A percentile compares a stretch with the other conserved stretches of the same genome.
Conservation (phyloP, 2,113 vertebrate species). For the Nettapus auritus region DNA sequence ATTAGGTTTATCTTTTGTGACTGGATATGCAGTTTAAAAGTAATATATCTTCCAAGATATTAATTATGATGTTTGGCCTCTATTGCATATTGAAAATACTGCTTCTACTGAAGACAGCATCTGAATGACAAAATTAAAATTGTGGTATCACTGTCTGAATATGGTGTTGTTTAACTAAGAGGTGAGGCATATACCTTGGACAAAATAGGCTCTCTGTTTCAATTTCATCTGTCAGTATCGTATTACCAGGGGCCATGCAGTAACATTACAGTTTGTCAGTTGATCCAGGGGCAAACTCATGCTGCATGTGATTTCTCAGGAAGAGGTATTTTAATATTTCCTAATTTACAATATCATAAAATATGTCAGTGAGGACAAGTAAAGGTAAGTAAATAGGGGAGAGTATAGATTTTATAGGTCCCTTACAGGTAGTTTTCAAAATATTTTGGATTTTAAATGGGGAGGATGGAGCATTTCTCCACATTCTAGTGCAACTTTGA, state of each 20-base stretch:
- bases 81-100: not conserved
- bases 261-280: not conserved
- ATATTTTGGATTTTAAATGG: not conserved
- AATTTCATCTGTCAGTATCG: not conserved
- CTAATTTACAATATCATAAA: not conserved
- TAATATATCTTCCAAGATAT: not conserved
- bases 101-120: not conserved
- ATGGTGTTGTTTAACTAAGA: not conserved
- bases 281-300: not conserved
- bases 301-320: not conserved
- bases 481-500: conserved; percentile 5
- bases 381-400: rapidly evolving
- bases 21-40: not conserved
- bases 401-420: not conserved
- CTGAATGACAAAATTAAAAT: not conserved
- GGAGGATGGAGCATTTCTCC: conserved; percentile 20
- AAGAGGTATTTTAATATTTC: not conserved
- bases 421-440: not conserved
- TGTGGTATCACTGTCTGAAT: not conserved
- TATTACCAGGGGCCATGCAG: not conserved
- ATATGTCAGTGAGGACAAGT: not conserved
- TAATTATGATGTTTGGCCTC: not conserved
- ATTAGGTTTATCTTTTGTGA: not conserved
- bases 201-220: not conserved
- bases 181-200: not conserved